These are phyloP conservation scores for Cantharis nigra DNA, from an alignment of 2,888 invertebrate genomes.

Conservation along the genomic window DNA sequence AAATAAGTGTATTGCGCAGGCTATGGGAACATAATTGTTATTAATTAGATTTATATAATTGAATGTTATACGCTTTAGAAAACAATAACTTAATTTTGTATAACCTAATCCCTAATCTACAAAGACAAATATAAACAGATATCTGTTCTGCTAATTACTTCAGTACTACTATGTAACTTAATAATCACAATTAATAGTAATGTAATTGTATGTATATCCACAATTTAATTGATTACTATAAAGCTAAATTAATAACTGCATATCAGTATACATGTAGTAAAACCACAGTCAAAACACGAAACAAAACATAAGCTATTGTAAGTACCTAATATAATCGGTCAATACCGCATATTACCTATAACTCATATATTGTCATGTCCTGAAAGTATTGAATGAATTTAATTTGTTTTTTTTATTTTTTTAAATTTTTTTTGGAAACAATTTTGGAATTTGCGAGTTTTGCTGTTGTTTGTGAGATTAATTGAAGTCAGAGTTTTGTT, in stretches of 20 bases:
- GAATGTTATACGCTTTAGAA: background rate
- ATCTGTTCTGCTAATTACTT: background rate
- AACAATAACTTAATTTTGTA: background rate
- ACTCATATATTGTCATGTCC: too few species aligned
- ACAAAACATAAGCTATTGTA: too few species aligned
- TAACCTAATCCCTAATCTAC: background rate
- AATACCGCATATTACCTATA: too few species aligned
- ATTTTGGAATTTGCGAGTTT: too few species aligned
- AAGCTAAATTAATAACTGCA: background rate
- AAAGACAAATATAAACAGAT: background rate
- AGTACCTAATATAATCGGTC: too few species aligned
- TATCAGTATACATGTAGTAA: too few species aligned
- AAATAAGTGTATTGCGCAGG: background rate
- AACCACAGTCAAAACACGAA: too few species aligned
- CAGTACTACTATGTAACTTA: background rate
- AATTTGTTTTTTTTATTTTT: too few species aligned
- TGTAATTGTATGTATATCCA: background rate
- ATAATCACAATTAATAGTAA: background rate
- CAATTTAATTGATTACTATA: background rate
- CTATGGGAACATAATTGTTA: background rate
- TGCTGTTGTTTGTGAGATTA: too few species aligned
- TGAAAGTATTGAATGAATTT: too few species aligned
- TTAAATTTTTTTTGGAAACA: too few species aligned
- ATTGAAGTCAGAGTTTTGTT: too few species aligned
- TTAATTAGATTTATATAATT: background rate